Evolutionary conservation across 2,797 vertebrate species (phyloP).

Genomic region (Erpetoichthys calabaricus): DNA sequence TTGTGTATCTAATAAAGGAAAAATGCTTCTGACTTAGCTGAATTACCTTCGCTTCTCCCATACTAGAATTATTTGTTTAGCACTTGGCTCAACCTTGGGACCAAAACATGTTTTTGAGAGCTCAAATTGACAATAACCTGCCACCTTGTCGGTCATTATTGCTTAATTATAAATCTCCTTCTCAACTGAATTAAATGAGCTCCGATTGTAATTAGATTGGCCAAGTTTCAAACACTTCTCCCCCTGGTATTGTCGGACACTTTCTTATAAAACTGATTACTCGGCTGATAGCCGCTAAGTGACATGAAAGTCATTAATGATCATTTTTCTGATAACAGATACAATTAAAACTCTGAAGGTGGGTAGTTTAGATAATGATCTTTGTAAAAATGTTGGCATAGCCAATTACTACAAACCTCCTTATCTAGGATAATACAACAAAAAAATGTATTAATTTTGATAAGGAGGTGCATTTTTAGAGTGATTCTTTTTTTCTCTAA

Average conservation of each 20-base stretch:
- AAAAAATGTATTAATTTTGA: background rate
- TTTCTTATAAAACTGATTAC: conserved; percentile 3
- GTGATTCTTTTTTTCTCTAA: background rate
- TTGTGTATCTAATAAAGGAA: background rate
- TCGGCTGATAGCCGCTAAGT: conserved; percentile 2
- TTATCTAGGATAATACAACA: conserved; percentile 1
- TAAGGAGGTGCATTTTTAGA: background rate
- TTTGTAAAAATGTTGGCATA: conserved; percentile 3
- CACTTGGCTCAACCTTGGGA: conserved; percentile 2
- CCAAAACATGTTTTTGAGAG: background rate
- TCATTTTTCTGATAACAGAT: conserved; percentile 3
- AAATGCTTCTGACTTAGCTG: background rate
- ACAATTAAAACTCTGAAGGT: conserved; percentile 4
- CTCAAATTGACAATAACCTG: conserved; percentile 1
- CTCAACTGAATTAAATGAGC: conserved; percentile 1
- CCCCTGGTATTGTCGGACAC: conserved; percentile 2
- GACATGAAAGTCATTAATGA: conserved; percentile 5
- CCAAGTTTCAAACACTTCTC: conserved; percentile 5
- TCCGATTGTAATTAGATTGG: conserved; percentile 1
- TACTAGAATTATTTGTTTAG: conserved; percentile 3
- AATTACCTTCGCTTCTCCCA: background rate
- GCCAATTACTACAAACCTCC: conserved; percentile 2
- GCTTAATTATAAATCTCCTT: conserved; percentile 2
- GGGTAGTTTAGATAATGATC: conserved; percentile 1
- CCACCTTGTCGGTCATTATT: conserved; percentile 1